These are phyloP conservation scores for Pantelozetes paolii DNA, from an alignment of 2,888 invertebrate genomes.

Conservation along the genomic window DNA sequence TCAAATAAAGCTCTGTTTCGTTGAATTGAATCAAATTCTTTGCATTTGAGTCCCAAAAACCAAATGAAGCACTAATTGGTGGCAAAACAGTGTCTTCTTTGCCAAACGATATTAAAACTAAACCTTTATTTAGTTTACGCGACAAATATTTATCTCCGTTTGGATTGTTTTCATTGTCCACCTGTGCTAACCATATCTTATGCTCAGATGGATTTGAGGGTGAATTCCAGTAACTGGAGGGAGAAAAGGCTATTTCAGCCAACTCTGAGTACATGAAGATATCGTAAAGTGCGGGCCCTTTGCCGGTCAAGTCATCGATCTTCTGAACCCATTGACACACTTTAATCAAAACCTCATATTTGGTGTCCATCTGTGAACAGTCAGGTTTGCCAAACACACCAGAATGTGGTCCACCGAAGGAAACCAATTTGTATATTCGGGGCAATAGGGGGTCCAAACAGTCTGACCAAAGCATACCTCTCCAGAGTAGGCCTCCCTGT, in stretches of 20 bases:
- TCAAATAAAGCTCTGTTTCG: conserved; percentile 12
- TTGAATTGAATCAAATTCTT: conserved; percentile 14
- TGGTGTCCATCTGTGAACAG: conserved; percentile 24
- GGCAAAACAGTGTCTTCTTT: conserved; percentile 24
- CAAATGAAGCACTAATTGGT: conserved; percentile 12
- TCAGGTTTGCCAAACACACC: conserved; percentile 30
- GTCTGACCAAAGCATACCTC: background rate
- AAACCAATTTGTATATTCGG: background rate
- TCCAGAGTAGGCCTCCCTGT: conserved; percentile 22
- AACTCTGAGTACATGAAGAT: conserved; percentile 27
- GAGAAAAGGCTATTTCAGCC: conserved; percentile 24
- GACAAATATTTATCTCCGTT: background rate
- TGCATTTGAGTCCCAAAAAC: conserved; percentile 17
- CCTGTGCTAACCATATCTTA: conserved; percentile 2
- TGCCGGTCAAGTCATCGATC: conserved; percentile 8
- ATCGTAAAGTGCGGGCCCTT: conserved; percentile 18
- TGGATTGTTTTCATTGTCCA: background rate
- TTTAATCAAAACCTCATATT: background rate
- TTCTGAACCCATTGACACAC: conserved; percentile 6
- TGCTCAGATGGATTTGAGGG: background rate
- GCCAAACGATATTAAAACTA: conserved; percentile 15
- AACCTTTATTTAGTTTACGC: background rate
- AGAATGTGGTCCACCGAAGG: conserved; percentile 22
- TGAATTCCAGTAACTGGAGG: conserved; percentile 10
- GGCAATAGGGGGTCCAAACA: conserved; percentile 25